phyloP scores from a whole-genome alignment of 1,140 invertebrate species.

The Aphaenogaster floridana region DNA sequence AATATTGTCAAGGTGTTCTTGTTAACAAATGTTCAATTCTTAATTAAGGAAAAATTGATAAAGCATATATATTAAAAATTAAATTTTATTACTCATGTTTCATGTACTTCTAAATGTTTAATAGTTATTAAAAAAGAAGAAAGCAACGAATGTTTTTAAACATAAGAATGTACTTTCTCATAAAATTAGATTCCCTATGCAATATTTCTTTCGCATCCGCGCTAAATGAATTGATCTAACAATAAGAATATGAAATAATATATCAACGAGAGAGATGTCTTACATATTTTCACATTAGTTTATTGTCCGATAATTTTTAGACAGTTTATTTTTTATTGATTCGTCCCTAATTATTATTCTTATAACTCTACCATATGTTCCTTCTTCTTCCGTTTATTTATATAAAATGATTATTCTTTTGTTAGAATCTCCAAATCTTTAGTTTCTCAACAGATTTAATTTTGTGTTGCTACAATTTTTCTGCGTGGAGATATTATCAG shows the following conservation, averaged over 20 bases:
- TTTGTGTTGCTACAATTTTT: neutral
- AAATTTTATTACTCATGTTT: neutral
- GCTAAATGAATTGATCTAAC: neutral
- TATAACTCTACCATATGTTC: neutral
- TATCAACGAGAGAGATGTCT: neutral
- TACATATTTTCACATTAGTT: neutral
- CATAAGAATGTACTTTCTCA: neutral
- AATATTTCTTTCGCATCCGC: neutral
- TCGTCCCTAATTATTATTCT: neutral
- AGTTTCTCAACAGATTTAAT: neutral
- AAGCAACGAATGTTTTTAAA: neutral
- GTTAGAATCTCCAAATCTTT: neutral
- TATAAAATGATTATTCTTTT: neutral
- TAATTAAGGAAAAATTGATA: conserved; percentile 16
- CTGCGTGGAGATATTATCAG: neutral
- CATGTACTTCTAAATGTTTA: neutral
- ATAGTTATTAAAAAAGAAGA: neutral
- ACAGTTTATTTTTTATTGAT: neutral
- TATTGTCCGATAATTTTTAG: neutral
- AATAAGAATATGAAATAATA: neutral
- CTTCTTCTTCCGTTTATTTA: neutral
- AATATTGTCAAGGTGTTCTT: neutral
- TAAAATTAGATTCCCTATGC: neutral
- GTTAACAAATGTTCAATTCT: conserved; percentile 21
- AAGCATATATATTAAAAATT: neutral